Evolutionary conservation across 2,797 vertebrate species (phyloP).

Genomic region (Threskiornis aethiopicus): DNA sequence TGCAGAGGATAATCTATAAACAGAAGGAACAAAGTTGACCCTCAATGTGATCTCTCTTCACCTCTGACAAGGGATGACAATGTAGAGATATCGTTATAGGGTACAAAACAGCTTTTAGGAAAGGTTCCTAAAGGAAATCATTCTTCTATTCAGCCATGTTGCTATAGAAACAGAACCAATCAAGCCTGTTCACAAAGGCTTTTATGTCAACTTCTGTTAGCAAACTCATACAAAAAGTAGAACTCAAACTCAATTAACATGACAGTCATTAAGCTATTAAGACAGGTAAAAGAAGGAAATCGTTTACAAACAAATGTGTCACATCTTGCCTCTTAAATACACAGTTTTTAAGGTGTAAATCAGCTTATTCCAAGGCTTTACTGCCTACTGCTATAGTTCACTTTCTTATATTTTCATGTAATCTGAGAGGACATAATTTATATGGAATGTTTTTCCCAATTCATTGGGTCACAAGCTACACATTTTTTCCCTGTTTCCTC

Average conservation of each 20-base stretch:
- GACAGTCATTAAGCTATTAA: slow-evolving; percentile 49
- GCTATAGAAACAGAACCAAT: slow-evolving; percentile 79
- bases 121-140: slow-evolving; percentile 78
- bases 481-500: background rate
- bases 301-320: background rate
- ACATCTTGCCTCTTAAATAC: background rate
- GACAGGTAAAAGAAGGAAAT: slow-evolving; percentile 13
- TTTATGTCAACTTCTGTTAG: slow-evolving; percentile 76
- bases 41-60: slow-evolving; percentile 74
- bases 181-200: slow-evolving; percentile 72
- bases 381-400: background rate
- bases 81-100: slow-evolving; percentile 71
- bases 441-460: background rate
- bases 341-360: background rate
- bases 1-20: slow-evolving; percentile 73
- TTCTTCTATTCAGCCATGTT: slow-evolving; percentile 75
- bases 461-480: background rate
- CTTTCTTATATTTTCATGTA: background rate
- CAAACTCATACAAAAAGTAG: slow-evolving; percentile 73
- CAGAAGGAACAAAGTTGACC: slow-evolving; percentile 75
- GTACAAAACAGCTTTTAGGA: slow-evolving; percentile 77
- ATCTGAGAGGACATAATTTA: background rate
- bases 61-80: slow-evolving; percentile 72
- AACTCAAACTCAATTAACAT: slow-evolving; percentile 72
- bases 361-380: background rate